Evolutionary conservation across 2,113 vertebrate species (phyloP).

Genomic region (Chloropsis hardwickii): DNA sequence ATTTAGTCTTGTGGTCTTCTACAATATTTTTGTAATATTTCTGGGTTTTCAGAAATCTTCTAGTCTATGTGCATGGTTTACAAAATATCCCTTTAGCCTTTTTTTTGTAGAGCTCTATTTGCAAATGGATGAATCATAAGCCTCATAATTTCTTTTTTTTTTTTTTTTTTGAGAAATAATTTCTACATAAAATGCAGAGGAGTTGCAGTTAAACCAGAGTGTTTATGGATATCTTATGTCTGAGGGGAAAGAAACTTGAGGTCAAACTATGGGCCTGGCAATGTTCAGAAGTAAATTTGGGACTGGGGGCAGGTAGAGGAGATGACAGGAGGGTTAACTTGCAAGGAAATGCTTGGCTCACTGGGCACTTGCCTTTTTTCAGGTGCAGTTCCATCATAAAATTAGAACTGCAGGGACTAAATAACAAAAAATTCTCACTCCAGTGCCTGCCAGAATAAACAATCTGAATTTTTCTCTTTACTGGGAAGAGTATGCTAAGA

Average conservation of each 20-base stretch:
- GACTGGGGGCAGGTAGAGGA: accelerated
- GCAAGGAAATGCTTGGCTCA: background rate
- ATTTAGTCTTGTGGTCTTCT: constrained; percentile 28
- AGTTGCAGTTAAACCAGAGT: background rate
- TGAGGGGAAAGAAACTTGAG: background rate
- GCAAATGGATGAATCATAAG: constrained; percentile 35
- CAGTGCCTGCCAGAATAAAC: background rate
- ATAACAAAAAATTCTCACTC: background rate
- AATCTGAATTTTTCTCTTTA: background rate
- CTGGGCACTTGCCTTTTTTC: background rate
- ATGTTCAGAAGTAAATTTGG: background rate
- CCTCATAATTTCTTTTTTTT: background rate
- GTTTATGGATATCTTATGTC: background rate
- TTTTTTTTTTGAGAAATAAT: background rate
- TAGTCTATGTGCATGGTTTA: background rate
- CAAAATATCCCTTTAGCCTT: background rate
- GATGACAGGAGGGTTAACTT: background rate
- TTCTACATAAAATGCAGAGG: background rate
- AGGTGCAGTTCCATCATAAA: background rate
- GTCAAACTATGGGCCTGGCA: background rate
- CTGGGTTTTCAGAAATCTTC: background rate
- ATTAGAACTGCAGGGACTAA: background rate
- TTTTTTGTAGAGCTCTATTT: background rate
- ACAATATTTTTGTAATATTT: background rate
- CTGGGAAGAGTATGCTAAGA: background rate